Base-by-base conservation (phyloP, 2,113 vertebrate species). In the Clarias macrocephalus region DNA sequence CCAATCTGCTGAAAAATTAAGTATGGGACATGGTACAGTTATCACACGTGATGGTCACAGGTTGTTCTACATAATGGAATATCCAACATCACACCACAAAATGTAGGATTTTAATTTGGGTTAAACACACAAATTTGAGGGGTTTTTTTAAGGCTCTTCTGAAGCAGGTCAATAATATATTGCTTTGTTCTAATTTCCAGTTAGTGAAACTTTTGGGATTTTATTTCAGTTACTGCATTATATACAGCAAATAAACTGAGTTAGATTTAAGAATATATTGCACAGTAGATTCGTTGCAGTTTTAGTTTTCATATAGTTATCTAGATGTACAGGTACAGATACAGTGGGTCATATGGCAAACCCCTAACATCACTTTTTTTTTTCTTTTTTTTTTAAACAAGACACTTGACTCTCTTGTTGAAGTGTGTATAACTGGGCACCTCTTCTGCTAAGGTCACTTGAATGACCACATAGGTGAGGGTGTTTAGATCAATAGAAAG, bases 401-500 rank as follows among this genome's bases (percentile, higher is more conserved):
- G 30, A 62, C 54, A 30, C n/a, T 30, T 59, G 52, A 80, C 52
- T 25, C 11, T 42, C 42, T 73, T 42, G 33, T 65, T 23, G 25
- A 57, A 72, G n/a, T 37, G 66, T 80, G 33, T 37, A 25, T 42
- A 48, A 37, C 18, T 1, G 1, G 42, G 72, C 81, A 62, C 12
- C 60, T 37, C 57, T 21, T 76, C 23, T n/a, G 28, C 75, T 70
- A 83, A 60, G 33, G 54, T 83, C 30, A 86, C 37, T 62, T 25
- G 5, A 28, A 42, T 75, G 83, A 18, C 54, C 18, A 33, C 37
- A 3, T 63, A 83, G 84, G 37, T 84, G 37, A 86, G 54, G 59
- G 56, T 63, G 63, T 89, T 52, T 70, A 54, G 81, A 89, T 84
- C 72, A 62, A 52, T 79, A 82, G 66, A 42, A 75, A 68, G 30